phyloP scores from a whole-genome alignment of 2,797 vertebrate genomes.

The Cetoscarus ocellatus region DNA sequence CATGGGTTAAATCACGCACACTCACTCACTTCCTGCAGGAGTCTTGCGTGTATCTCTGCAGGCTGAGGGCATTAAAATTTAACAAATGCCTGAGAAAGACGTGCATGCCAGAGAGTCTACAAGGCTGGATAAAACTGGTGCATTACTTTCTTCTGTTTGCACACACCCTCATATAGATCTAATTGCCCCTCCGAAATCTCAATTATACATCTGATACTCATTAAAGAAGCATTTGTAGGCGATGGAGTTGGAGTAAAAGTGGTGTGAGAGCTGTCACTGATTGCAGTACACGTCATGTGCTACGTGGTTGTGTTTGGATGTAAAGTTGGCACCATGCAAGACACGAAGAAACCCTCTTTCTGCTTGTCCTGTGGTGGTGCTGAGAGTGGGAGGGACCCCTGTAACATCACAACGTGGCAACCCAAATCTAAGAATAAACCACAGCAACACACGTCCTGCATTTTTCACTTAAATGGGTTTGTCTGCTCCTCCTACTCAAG shows the following conservation, averaged over 20 bases:
- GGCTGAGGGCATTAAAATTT: conserved; percentile 46
- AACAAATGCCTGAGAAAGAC: conserved; percentile 54
- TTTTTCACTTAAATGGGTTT: conserved; percentile 33
- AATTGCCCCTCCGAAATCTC: conserved; percentile 44
- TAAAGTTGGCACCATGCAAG: conserved; percentile 60
- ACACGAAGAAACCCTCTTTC: conserved; percentile 54
- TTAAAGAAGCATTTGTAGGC: conserved; percentile 41
- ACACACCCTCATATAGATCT: conserved; percentile 40
- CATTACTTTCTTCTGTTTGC: conserved; percentile 30
- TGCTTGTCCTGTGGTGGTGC: conserved; percentile 38
- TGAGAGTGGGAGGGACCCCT: conserved; percentile 76
- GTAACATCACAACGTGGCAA: conserved; percentile 85
- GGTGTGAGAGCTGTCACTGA: conserved; percentile 8
- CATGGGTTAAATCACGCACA: conserved; percentile 25
- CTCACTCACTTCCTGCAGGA: background rate
- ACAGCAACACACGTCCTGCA: conserved; percentile 23
- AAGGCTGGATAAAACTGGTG: background rate
- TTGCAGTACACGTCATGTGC: conserved; percentile 3
- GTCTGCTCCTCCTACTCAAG: conserved; percentile 38
- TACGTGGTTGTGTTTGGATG: conserved; percentile 35
- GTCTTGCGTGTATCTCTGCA: conserved; percentile 42
- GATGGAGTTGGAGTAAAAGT: conserved; percentile 26
- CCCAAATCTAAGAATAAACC: conserved; percentile 66
- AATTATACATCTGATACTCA: conserved; percentile 54
- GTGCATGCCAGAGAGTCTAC: conserved; percentile 47